A percentile compares a stretch with the other conserved stretches of the same genome.
Conservation (phyloP, 2,113 vertebrate species). For the Euleptes europaea region DNA sequence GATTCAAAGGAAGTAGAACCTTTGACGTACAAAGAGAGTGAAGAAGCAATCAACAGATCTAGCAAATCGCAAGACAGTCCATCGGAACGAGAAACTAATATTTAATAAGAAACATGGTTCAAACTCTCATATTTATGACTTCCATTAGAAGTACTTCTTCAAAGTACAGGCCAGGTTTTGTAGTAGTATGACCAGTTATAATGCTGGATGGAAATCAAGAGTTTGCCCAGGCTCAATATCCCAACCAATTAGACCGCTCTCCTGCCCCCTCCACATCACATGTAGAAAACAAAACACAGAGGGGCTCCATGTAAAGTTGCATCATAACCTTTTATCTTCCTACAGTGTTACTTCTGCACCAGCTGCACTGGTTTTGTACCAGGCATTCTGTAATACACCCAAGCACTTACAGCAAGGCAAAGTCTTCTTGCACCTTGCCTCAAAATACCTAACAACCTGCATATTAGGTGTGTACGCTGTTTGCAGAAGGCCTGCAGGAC, state of each 20-base stretch:
- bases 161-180: slow-evolving; percentile 56
- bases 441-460: neutral
- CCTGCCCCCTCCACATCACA: neutral
- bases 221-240: slow-evolving; percentile 50
- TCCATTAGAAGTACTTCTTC: slow-evolving; percentile 55
- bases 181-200: slow-evolving; percentile 55
- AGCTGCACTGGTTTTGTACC: neutral
- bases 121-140: slow-evolving; percentile 59
- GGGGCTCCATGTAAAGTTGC: neutral
- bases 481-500: neutral
- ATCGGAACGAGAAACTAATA: slow-evolving; percentile 92
- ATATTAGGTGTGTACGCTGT: neutral
- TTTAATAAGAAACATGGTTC: slow-evolving; percentile 73
- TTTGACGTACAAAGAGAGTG: slow-evolving; percentile 62
- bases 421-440: neutral
- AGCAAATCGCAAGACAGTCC: slow-evolving; percentile 61
- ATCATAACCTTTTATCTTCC: neutral
- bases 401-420: neutral
- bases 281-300: neutral
- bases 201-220: slow-evolving; percentile 46
- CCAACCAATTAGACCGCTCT: slow-evolving; percentile 5
- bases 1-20: slow-evolving; percentile 74
- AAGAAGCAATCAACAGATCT: slow-evolving; percentile 62
- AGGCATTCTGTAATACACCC: neutral
- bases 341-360: neutral